Evolutionary conservation across 2,888 invertebrate genomes (phyloP).

Genomic region (Mantis religiosa): DNA sequence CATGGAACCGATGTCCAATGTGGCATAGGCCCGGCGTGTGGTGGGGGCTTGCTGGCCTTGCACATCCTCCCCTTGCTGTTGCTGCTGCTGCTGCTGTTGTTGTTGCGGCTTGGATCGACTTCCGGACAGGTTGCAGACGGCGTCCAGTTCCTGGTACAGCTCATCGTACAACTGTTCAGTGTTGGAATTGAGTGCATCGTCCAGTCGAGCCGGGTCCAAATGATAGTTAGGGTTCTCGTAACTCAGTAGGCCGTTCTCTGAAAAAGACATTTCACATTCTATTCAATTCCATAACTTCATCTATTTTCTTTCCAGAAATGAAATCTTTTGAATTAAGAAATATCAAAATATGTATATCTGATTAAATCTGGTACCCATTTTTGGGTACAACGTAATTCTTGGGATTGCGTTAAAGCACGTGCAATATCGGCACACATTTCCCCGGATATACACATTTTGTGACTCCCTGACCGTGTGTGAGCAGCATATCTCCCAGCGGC

Average conservation of each 20-base stretch:
- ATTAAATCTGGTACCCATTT: too few species aligned
- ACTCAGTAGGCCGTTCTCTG: conserved; percentile 86
- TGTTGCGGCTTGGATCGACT: conserved; percentile 52
- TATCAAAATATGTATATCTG: too few species aligned
- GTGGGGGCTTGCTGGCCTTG: conserved; percentile 59
- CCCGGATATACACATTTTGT: too few species aligned
- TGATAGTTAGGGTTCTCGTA: conserved; percentile 92
- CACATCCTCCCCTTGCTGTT: conserved; percentile 48
- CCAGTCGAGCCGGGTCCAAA: conserved; percentile 70
- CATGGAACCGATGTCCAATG: conserved; percentile 65
- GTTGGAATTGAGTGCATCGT: conserved; percentile 69
- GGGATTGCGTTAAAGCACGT: too few species aligned
- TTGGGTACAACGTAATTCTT: too few species aligned
- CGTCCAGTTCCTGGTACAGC: conserved; percentile 60
- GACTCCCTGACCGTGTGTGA: too few species aligned
- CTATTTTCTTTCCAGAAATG: too few species aligned
- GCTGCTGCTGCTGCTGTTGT: conserved; percentile 50
- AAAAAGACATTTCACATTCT: conserved; percentile 40
- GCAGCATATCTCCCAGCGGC: too few species aligned
- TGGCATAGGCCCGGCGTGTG: conserved; percentile 60
- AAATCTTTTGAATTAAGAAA: too few species aligned
- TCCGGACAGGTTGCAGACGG: conserved; percentile 55
- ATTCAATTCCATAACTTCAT: too few species aligned
- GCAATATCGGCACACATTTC: too few species aligned
- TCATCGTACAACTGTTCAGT: conserved; percentile 63